phyloP scores from a whole-genome alignment of 2,797 vertebrate species.

The Dryobates pubescens region DNA sequence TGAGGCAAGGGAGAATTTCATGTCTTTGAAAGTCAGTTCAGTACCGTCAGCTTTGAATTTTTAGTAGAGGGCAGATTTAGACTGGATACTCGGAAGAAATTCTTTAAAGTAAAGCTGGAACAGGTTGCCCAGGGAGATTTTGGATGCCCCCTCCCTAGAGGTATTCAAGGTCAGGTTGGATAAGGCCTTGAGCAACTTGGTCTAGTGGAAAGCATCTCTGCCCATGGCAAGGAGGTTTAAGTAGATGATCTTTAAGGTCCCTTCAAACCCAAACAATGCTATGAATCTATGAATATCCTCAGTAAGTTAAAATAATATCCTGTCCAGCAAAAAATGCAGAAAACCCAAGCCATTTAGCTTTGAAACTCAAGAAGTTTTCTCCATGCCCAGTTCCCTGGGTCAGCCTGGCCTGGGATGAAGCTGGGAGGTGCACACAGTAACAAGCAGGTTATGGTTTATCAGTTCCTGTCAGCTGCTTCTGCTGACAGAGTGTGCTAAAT shows the following conservation, averaged over 20 bases:
- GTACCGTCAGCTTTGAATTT: neutral
- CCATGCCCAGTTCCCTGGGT: neutral
- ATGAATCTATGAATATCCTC: too few species aligned
- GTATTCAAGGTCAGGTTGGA: too few species aligned
- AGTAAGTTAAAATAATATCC: neutral
- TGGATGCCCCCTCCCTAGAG: too few species aligned
- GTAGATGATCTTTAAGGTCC: too few species aligned
- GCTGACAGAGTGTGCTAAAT: neutral
- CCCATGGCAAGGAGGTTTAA: too few species aligned
- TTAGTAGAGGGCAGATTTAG: too few species aligned
- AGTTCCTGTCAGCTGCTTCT: constrained; percentile 32
- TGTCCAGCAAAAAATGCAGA: neutral
- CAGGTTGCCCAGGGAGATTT: too few species aligned
- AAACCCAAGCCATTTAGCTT: neutral
- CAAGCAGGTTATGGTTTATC: neutral
- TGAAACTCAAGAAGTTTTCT: neutral
- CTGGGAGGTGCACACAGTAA: neutral
- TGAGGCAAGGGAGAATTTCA: neutral
- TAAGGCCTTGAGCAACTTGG: too few species aligned
- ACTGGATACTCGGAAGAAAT: too few species aligned
- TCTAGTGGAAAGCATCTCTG: too few species aligned
- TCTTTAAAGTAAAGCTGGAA: too few species aligned
- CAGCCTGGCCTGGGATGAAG: neutral
- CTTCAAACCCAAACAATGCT: too few species aligned
- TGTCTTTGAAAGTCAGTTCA: neutral